Evolutionary conservation across 2,888 invertebrate genomes (phyloP), one percentile per base, ranked within the genome.

Genomic region (Papilio demoleus): DNA sequence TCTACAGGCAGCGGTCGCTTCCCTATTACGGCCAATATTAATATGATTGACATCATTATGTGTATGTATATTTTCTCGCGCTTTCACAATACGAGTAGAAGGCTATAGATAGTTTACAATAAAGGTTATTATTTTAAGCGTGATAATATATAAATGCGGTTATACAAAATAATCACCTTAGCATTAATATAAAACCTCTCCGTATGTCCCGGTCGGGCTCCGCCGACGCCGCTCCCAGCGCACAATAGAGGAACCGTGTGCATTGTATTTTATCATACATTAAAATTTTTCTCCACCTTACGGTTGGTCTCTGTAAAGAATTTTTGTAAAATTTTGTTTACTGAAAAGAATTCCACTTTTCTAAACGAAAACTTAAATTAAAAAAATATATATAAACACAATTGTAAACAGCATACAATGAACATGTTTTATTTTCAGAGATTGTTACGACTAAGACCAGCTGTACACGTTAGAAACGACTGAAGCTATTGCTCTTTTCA

Each of bases 251-350:
- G 73, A 83, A 84, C 45, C 88, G 81, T 4, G 88, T 87, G 72
- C 92, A 92, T 77, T 90, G 88, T 75, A 88, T 83, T 31, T 85
- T 84, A 73, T 92, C 92, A 75, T 85, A 81, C 45, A 76, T 79
- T 69, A 91, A 78, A 76, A 92, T 90, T 79, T 84, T 86, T 74
- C 83, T 86, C 92, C 92, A 92, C 77, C 90, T 81, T 24, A 92
- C 92, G 70, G 80, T 83, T 8, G 87, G 84, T 72, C 81, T 86
- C 92, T 92, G 80, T 61, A 80, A 81, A 66, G 27, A 45, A 70
- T 47, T 61, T 67, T 65, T 34, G 19, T 14, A n/a, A 60, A 31
- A 62, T 4, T 50, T 47, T 63, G n/a, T 63, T 38, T 19, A 62
- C 12, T 22, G 24, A 19, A 64, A 34, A 64, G 19, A 53, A 50